Evolutionary conservation across 2,888 invertebrate genomes (phyloP).

Genomic region (Geotrupes spiniger): DNA sequence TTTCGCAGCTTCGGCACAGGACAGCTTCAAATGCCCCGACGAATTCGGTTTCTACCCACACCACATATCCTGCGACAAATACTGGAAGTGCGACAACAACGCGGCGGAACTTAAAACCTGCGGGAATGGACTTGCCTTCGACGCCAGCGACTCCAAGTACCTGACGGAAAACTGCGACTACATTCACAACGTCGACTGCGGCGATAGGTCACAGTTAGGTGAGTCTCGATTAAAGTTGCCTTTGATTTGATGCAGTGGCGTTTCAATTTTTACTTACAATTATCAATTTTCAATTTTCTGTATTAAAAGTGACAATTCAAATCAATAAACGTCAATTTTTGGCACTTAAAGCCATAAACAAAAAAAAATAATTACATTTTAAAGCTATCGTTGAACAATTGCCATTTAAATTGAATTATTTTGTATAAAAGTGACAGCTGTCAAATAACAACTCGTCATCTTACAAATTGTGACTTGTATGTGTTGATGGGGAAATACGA

Average conservation of each 20-base stretch:
- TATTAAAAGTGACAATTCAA: too few relatives aligned
- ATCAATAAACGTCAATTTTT: too few relatives aligned
- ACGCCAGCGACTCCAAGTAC: conserved; percentile 83
- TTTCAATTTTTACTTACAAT: too few relatives aligned
- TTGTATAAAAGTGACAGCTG: too few relatives aligned
- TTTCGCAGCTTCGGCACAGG: conserved; percentile 69
- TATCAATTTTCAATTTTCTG: too few relatives aligned
- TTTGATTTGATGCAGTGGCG: not conserved
- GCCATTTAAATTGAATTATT: too few relatives aligned
- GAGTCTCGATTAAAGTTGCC: conserved; percentile 31
- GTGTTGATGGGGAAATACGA: too few relatives aligned
- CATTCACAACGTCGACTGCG: conserved; percentile 91
- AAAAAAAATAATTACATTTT: too few relatives aligned
- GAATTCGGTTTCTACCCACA: conserved; percentile 94
- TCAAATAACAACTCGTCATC: too few relatives aligned
- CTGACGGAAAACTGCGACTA: conserved; percentile 94
- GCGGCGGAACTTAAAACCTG: conserved; percentile 86
- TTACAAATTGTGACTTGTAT: too few relatives aligned
- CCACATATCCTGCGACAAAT: conserved; percentile 86
- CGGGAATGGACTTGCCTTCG: conserved; percentile 91
- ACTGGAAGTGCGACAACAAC: conserved; percentile 93
- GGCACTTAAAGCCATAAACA: too few relatives aligned
- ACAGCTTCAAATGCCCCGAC: conserved; percentile 88
- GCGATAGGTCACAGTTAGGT: conserved; percentile 83
- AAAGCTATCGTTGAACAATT: too few relatives aligned